Conservation (phyloP, 1,140 invertebrate genomes). For the Matsumurasca onukii region DNA sequence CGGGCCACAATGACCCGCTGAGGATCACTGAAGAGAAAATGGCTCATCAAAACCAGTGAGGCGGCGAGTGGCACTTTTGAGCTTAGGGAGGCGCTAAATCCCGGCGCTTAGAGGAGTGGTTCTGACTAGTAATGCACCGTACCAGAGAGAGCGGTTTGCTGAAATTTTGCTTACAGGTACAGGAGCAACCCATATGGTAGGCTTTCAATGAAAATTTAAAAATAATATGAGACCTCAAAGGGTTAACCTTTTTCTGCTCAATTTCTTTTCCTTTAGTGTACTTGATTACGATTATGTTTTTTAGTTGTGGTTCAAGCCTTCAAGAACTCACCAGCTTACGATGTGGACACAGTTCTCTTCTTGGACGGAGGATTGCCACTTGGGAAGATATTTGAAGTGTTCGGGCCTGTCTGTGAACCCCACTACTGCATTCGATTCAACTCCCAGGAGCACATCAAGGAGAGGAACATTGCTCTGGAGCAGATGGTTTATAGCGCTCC, state of each 20-base stretch:
- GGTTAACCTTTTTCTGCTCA: neutral
- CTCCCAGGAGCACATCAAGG: slow-evolving; percentile 66
- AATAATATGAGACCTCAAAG: neutral
- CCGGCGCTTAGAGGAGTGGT: too few species aligned
- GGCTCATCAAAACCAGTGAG: too few species aligned
- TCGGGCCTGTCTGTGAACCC: slow-evolving; percentile 77
- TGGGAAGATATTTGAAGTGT: slow-evolving; percentile 86
- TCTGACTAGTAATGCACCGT: too few species aligned
- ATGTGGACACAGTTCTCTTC: slow-evolving; percentile 84
- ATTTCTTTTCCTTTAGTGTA: neutral
- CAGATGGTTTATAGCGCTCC: slow-evolving; percentile 80
- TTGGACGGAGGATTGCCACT: slow-evolving; percentile 69
- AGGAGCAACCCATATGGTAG: too few species aligned
- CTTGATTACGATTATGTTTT: slow-evolving; percentile 42
- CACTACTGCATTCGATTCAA: slow-evolving; percentile 84
- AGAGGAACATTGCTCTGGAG: slow-evolving; percentile 62
- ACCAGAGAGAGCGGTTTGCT: too few species aligned
- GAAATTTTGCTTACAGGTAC: too few species aligned
- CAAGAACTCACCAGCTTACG: slow-evolving; percentile 68
- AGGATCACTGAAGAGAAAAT: too few species aligned
- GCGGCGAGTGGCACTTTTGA: too few species aligned
- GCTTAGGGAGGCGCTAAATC: too few species aligned
- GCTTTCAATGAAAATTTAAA: too few species aligned
- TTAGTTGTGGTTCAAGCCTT: slow-evolving; percentile 70
- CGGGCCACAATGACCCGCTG: neutral